These are phyloP conservation scores for Mythimna albipuncta DNA, from an alignment of 2,888 invertebrate species.

Conservation along the genomic window DNA sequence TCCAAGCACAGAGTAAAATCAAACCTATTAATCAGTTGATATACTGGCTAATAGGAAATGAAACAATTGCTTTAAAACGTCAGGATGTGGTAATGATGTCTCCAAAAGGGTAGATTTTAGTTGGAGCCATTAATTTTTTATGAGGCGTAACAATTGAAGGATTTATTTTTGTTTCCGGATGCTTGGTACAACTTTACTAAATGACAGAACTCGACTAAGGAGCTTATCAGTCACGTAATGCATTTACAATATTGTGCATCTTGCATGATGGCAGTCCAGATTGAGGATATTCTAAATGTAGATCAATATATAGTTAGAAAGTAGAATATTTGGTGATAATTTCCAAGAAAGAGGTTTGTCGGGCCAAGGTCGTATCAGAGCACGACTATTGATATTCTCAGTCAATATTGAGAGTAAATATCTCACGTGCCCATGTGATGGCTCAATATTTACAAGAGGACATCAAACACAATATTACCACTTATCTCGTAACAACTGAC, in stretches of 20 bases:
- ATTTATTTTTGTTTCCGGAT: conserved; percentile 59
- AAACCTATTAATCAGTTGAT: neutral
- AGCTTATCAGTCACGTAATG: conserved; percentile 21
- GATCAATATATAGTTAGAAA: conserved; percentile 47
- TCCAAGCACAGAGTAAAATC: conserved; percentile 39
- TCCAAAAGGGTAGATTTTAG: conserved; percentile 16
- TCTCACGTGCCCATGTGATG: conserved; percentile 86
- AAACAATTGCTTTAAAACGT: conserved; percentile 18
- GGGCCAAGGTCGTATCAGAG: conserved; percentile 83
- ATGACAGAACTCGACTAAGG: neutral
- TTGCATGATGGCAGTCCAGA: neutral
- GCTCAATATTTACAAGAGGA: conserved; percentile 87
- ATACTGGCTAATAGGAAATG: conserved; percentile 9
- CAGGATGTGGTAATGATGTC: conserved; percentile 36
- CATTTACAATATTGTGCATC: conserved; percentile 28
- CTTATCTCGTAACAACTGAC: conserved; percentile 87
- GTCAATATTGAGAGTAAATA: conserved; percentile 88
- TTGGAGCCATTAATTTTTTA: conserved; percentile 43
- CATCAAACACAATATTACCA: conserved; percentile 89
- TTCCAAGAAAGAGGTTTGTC: conserved; percentile 75
- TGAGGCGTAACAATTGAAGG: conserved; percentile 45
- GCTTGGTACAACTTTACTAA: conserved; percentile 9
- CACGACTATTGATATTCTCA: conserved; percentile 84
- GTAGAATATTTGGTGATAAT: conserved; percentile 52
- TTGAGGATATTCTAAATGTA: conserved; percentile 15